These are phyloP conservation scores for Anoncus sp. DNA, from an alignment of 2,888 invertebrate genomes.

Conservation along the genomic window DNA sequence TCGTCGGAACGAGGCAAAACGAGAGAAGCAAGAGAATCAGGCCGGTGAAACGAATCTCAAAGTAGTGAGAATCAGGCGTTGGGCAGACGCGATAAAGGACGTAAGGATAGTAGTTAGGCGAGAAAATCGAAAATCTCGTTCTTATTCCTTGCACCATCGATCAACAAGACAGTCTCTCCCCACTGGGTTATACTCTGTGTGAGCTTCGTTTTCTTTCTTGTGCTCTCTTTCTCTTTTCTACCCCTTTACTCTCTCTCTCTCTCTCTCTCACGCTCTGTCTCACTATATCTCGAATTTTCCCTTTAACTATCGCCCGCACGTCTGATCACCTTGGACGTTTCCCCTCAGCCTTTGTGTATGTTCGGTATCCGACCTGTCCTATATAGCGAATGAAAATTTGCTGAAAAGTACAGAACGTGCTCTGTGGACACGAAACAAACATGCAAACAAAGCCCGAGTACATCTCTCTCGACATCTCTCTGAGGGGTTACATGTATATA, in stretches of 20 bases:
- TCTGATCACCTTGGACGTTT: conserved; percentile 53
- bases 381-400: conserved; percentile 72
- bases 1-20: conserved; percentile 56
- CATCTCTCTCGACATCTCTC: not conserved
- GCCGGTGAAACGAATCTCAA: conserved; percentile 52
- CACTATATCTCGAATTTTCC: conserved; percentile 5
- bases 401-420: conserved; percentile 45
- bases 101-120: conserved; percentile 22
- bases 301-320: conserved; percentile 20
- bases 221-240: conserved; percentile 9
- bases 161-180: conserved; percentile 74
- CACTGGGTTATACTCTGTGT: conserved; percentile 53
- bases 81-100: conserved; percentile 52
- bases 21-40: conserved; percentile 41
- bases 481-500: not conserved
- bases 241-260: conserved; percentile 2
- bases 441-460: conserved; percentile 55
- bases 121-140: conserved; percentile 69
- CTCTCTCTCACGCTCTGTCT: not conserved
- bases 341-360: conserved; percentile 29
- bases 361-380: conserved; percentile 5
- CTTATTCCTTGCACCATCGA: conserved; percentile 77
- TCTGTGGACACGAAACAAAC: conserved; percentile 71
- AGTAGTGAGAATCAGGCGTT: conserved; percentile 49
- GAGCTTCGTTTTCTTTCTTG: conserved; percentile 5